Conservation (phyloP, 2,888 invertebrate species). For the Agelastica alni region DNA sequence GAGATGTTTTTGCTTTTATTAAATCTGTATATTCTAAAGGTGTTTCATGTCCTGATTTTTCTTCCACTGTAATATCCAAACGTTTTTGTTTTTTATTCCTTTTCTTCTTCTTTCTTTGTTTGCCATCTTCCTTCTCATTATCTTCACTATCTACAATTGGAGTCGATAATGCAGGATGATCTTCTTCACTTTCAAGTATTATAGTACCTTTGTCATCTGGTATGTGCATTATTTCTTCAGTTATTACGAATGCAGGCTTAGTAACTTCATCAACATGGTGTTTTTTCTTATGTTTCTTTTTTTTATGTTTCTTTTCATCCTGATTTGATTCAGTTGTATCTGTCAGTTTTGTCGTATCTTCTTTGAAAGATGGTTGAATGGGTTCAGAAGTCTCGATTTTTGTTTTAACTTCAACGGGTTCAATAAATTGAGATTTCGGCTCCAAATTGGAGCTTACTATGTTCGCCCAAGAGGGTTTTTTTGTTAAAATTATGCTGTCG, state of each 20-base stretch:
- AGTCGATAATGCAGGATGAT: background rate
- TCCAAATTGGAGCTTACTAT: slow-evolving; percentile 28
- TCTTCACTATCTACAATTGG: background rate
- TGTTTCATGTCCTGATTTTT: background rate
- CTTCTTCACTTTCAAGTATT: background rate
- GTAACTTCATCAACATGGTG: slow-evolving; percentile 21
- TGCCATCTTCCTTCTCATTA: slow-evolving; percentile 2
- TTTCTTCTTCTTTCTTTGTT: slow-evolving; percentile 8
- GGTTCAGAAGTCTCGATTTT: background rate
- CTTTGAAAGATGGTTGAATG: background rate
- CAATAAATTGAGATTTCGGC: slow-evolving; percentile 2
- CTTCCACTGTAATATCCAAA: background rate
- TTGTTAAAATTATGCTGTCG: background rate
- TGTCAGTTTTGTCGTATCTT: background rate
- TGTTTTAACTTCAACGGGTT: background rate
- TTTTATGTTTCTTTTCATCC: slow-evolving; percentile 27
- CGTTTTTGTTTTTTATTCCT: slow-evolving; percentile 2
- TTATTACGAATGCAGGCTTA: slow-evolving; percentile 33
- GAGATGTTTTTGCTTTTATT: background rate
- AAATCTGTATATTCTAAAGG: background rate
- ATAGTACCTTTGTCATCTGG: slow-evolving; percentile 11
- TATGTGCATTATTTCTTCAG: slow-evolving; percentile 32
- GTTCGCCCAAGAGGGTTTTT: slow-evolving; percentile 27
- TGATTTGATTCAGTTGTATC: slow-evolving; percentile 12
- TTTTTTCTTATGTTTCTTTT: slow-evolving; percentile 33